Percentiles rank a stretch among this genome's conserved stretches.
phyloP scores from a whole-genome alignment of 2,888 invertebrate genomes.

The Homarus gammarus region DNA sequence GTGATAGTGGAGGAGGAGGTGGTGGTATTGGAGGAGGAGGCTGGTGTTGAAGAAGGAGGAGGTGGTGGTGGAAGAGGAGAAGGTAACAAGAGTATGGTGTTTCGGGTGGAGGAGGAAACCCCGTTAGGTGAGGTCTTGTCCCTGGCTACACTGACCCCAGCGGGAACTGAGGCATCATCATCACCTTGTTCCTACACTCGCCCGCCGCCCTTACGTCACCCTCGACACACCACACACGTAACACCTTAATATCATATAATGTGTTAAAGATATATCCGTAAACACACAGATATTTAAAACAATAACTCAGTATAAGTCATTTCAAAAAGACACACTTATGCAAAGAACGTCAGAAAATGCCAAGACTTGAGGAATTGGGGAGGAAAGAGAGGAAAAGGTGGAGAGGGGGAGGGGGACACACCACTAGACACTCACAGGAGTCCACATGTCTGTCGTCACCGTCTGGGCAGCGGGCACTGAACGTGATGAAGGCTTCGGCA shows the following conservation, averaged over 20 bases:
- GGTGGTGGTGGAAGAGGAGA: background rate
- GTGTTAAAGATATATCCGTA: background rate
- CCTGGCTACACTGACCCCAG: too few species aligned
- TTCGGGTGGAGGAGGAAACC: too few species aligned
- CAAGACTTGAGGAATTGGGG: background rate
- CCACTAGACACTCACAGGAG: slow-evolving; percentile 26
- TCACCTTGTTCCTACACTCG: too few species aligned
- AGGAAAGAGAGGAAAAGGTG: background rate
- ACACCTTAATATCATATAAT: background rate
- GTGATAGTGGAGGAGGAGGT: background rate
- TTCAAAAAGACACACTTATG: background rate
- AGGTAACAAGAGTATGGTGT: too few species aligned
- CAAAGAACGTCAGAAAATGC: background rate
- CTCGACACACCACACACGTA: too few species aligned
- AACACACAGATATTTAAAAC: background rate
- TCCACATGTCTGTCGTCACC: slow-evolving; percentile 22
- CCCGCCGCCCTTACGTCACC: too few species aligned
- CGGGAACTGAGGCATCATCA: too few species aligned
- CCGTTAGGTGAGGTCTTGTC: too few species aligned
- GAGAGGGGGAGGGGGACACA: background rate
- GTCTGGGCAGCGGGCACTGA: slow-evolving; percentile 39
- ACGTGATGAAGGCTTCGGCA: slow-evolving; percentile 26
- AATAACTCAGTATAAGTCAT: background rate
- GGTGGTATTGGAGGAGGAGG: background rate
- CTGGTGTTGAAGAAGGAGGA: background rate